A percentile compares a stretch with the other conserved stretches of the same genome.
phyloP scores from a whole-genome alignment of 2,113 vertebrate species.

The Petaurus breviceps region DNA sequence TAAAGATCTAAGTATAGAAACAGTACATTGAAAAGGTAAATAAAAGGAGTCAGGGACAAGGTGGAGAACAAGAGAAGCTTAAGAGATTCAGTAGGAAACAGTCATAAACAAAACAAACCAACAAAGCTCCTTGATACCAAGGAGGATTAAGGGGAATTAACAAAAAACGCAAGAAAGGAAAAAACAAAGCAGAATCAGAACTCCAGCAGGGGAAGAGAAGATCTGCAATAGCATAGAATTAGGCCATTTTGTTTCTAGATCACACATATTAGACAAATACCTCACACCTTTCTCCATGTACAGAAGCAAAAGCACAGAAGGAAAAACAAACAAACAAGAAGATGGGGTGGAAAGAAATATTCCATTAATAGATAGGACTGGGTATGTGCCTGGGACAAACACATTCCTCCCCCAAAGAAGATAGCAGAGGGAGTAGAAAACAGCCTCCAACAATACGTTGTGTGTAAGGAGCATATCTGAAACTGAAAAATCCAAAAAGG shows the following conservation, averaged over 20 bases:
- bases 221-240: neutral
- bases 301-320: neutral
- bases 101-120: too few species aligned
- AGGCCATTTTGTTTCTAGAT: neutral
- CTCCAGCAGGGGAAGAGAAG: neutral
- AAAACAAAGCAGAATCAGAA: neutral
- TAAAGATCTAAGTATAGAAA: too few species aligned
- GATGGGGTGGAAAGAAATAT: neutral
- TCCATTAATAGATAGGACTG: neutral
- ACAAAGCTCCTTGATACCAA: too few species aligned
- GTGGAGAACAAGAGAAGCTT: too few species aligned
- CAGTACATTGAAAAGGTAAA: too few species aligned
- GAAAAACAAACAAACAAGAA: neutral
- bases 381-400: neutral
- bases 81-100: too few species aligned
- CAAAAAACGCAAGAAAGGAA: neutral
- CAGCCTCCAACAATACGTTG: neutral
- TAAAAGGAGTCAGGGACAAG: too few species aligned
- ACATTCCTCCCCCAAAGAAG: neutral
- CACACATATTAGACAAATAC: neutral
- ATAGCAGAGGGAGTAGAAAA: neutral
- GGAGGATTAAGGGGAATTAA: too few species aligned
- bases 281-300: neutral
- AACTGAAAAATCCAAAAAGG: neutral
- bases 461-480: neutral